These are phyloP conservation scores for Neria commutata DNA, from an alignment of 2,888 invertebrate species.

Conservation along the genomic window DNA sequence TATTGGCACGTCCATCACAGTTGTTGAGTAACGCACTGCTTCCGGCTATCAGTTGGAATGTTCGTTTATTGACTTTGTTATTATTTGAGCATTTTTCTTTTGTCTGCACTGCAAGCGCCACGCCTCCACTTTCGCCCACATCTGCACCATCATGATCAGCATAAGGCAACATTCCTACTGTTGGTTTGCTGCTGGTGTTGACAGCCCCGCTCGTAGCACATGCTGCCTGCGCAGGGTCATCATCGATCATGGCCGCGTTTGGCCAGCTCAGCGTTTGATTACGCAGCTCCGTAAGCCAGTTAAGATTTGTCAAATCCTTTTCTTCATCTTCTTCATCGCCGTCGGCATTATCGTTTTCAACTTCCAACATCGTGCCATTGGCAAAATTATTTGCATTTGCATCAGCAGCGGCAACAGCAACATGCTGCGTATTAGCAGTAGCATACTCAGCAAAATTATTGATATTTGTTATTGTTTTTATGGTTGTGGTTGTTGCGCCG, in stretches of 20 bases:
- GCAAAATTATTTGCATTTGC: too few species aligned
- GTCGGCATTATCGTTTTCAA: too few species aligned
- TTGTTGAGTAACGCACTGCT: too few species aligned
- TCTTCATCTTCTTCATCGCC: conserved; percentile 56
- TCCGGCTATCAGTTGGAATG: too few species aligned
- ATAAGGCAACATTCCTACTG: not conserved
- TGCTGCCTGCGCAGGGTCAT: conserved; percentile 16
- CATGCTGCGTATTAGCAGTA: too few species aligned
- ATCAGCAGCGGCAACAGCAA: too few species aligned
- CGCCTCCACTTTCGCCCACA: too few species aligned
- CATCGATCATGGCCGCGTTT: conserved; percentile 43
- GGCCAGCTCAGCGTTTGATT: conserved; percentile 56
- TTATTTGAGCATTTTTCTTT: not conserved
- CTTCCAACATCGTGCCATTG: too few species aligned
- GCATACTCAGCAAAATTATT: too few species aligned
- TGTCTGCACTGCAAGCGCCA: not conserved
- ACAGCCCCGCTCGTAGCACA: not conserved
- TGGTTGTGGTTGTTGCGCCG: too few species aligned
- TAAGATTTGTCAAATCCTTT: conserved; percentile 56
- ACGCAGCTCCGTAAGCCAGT: conserved; percentile 57
- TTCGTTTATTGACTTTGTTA: conserved; percentile 7
- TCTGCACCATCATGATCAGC: too few species aligned
- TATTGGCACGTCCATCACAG: not conserved
- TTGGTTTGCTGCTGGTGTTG: not conserved
- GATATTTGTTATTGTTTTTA: too few species aligned